Percentiles rank a stretch among this genome's conserved stretches.
Evolutionary conservation across 2,797 vertebrate genomes (phyloP).

Genomic region (Decapterus maruadsi): DNA sequence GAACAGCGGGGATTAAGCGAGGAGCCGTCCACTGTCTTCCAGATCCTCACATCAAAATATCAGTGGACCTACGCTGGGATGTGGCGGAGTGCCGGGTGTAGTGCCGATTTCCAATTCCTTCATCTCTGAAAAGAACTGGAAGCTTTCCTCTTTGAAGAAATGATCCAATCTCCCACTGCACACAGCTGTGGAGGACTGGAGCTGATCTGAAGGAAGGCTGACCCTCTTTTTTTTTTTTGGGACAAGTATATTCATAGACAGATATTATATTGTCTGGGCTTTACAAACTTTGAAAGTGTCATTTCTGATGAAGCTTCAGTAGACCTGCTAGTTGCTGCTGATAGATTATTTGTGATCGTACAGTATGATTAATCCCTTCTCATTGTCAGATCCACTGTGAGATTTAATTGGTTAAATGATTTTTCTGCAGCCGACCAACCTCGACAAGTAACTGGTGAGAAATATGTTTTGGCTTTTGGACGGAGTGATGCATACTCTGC

Average conservation of each 20-base stretch:
- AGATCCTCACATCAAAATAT: slow-evolving; percentile 59
- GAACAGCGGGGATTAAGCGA: slow-evolving; percentile 26
- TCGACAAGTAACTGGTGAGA: neutral
- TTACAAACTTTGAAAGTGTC: neutral
- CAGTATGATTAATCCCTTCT: neutral
- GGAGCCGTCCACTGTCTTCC: slow-evolving; percentile 16
- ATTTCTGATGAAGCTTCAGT: neutral
- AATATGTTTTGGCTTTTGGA: slow-evolving; percentile 16
- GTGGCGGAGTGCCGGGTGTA: slow-evolving; percentile 13
- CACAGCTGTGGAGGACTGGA: slow-evolving; percentile 9
- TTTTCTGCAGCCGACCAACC: neutral
- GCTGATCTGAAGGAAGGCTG: slow-evolving; percentile 28
- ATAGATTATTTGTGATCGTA: neutral
- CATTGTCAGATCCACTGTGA: neutral
- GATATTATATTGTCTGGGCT: neutral
- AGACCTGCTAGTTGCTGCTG: neutral
- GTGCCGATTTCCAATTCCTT: slow-evolving; percentile 54
- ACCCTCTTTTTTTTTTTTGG: slow-evolving; percentile 13
- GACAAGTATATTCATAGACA: slow-evolving; percentile 4
- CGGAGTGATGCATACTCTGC: slow-evolving; percentile 53
- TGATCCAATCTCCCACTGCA: slow-evolving; percentile 36
- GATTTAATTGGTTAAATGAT: neutral
- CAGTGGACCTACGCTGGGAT: slow-evolving; percentile 43
- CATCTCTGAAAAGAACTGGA: slow-evolving; percentile 49
- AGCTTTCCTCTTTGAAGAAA: slow-evolving; percentile 54